phyloP scores from a whole-genome alignment of 2,888 invertebrate genomes.

The Drosophila aldrichi region DNA sequence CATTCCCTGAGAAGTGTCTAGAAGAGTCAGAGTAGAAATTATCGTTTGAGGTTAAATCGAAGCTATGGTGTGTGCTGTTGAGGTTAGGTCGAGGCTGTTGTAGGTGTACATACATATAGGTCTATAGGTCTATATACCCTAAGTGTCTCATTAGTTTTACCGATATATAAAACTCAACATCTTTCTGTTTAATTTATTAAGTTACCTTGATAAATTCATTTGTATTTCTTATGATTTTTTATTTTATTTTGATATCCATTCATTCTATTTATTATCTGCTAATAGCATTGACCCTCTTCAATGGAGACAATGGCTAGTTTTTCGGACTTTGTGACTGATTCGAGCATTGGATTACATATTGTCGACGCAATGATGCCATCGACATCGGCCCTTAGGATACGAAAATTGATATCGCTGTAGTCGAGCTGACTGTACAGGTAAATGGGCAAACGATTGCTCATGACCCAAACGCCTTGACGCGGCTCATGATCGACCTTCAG shows the following conservation, averaged over 20 bases:
- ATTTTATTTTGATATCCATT: background rate
- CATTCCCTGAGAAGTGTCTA: too few relatives aligned
- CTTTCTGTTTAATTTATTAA: too few relatives aligned
- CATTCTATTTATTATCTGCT: background rate
- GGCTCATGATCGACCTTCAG: conserved; percentile 90
- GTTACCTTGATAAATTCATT: background rate
- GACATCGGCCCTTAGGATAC: conserved; percentile 89
- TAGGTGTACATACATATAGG: too few relatives aligned
- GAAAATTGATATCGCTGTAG: conserved; percentile 89
- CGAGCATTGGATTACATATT: conserved; percentile 88
- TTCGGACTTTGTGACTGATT: conserved; percentile 3
- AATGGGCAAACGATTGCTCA: conserved; percentile 91
- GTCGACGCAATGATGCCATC: conserved; percentile 88
- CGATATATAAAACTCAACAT: too few relatives aligned
- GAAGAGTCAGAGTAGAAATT: too few relatives aligned
- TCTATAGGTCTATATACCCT: too few relatives aligned
- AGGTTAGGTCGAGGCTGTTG: too few relatives aligned
- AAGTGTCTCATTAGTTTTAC: too few relatives aligned
- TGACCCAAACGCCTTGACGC: conserved; percentile 90
- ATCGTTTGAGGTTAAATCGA: too few relatives aligned
- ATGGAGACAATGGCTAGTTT: conserved; percentile 42
- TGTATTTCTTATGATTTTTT: background rate
- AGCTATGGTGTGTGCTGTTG: too few relatives aligned
- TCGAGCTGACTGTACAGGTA: conserved; percentile 89
- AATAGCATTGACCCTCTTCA: conserved; percentile 71